Evolutionary conservation across 1,140 invertebrate species (phyloP), one percentile per base, ranked within the genome.

Genomic region (Tribolium castaneum): DNA sequence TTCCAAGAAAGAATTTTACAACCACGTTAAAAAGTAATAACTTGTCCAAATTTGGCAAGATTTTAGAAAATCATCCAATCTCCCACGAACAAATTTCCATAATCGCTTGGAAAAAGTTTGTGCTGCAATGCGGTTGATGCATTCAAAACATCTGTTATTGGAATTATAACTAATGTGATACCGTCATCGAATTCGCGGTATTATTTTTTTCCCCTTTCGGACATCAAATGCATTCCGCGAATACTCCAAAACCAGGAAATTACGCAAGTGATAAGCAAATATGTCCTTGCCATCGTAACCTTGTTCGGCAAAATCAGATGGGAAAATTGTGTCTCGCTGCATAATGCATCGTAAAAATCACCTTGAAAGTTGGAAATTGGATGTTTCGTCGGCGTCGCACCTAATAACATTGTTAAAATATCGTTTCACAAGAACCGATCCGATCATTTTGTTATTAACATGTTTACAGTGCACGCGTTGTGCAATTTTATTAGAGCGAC

Each of bases 361-460:
- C 54, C 54, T 59, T 59, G 54, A 59, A 59, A 59, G 54, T 22
- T 10, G 19, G 19, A 6, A 59, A 59, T 59, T 25, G 6, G 14
- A 25, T 19, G 54, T 45, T 45, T 30, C 6, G 25, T 30, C 3
- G 25, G 25, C 5, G 52, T 9, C 52, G 12, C 52, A 54, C 52
- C 52, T 54, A 30, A 30, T 54, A 13, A 16, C 5, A 54, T 59
- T 59, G 54, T 59, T 59, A 16, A 25, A 59, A n/a, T 25, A 22
- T 45, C n/a, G 19, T 59, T 59, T 59, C 54, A 22, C 54, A 59
- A 59, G 16, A 25, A 4, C n/a, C 6, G 54, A 22, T 59, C 30
- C 54, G 54, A 59, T 59, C 54, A 59, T 59, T 59, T 59, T 59
- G 54, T 59, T 59, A 59, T 59, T 59, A 59, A 59, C 54, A 22